Evolutionary conservation across 2,113 vertebrate species (phyloP).

Genomic region (Pimephales promelas): DNA sequence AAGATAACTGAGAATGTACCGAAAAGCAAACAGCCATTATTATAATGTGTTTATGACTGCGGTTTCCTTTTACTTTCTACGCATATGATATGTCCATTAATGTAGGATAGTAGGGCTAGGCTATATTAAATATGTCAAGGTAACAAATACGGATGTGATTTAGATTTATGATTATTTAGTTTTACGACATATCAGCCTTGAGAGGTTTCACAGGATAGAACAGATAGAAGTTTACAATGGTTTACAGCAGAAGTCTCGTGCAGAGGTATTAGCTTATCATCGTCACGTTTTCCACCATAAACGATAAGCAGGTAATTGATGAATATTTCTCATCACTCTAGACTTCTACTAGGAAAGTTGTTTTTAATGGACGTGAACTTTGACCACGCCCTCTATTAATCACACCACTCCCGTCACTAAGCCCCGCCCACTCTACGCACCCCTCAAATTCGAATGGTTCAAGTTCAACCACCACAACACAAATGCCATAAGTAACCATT

Average conservation of each 20-base stretch:
- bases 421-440: constrained; percentile 66
- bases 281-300: not conserved
- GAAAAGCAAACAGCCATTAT: not conserved
- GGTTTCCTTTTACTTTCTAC: not conserved
- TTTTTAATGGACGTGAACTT: not conserved
- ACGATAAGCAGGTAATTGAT: not conserved
- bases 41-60: constrained; percentile 10
- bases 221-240: not conserved
- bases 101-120: not conserved
- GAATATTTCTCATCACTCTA: not conserved
- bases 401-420: constrained; percentile 68
- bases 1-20: not conserved
- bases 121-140: not conserved
- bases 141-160: not conserved
- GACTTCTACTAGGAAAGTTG: not conserved
- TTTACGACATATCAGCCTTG: constrained; percentile 1
- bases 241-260: not conserved
- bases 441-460: constrained; percentile 70
- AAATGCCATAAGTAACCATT: not conserved
- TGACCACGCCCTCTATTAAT: constrained; percentile 69
- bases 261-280: not conserved
- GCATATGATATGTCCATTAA: not conserved
- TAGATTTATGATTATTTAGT: not conserved
- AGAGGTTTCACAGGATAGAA: not conserved
- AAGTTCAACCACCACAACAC: constrained; percentile 62